Percentiles rank a stretch among this genome's conserved stretches.
These are phyloP conservation scores for Micromys minutus DNA, from an alignment of 2,113 vertebrate species.

Conservation along the genomic window DNA sequence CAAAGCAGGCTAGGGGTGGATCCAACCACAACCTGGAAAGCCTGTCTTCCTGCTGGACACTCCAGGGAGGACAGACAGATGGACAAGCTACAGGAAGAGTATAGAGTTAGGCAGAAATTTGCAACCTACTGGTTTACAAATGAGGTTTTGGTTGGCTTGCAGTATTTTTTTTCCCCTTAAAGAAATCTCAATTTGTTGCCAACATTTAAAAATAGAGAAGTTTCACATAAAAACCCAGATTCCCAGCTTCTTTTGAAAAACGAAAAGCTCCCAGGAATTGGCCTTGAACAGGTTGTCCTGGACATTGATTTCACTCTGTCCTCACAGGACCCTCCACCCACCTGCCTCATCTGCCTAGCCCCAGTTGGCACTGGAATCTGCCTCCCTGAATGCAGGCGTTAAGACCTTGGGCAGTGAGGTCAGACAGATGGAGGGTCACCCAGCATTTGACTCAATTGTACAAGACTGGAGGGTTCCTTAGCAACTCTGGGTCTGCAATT, in stretches of 20 bases:
- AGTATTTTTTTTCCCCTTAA: not conserved
- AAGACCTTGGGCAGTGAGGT: not conserved
- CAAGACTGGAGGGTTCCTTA: not conserved
- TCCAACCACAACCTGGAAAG: not conserved
- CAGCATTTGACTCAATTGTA: not conserved
- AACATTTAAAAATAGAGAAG: constrained; percentile 77
- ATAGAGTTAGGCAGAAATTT: constrained; percentile 1
- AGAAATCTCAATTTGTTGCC: constrained; percentile 64
- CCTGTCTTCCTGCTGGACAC: not conserved
- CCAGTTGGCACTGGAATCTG: accelerated
- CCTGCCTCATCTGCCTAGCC: not conserved
- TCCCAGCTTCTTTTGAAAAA: constrained; percentile 67
- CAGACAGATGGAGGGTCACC: not conserved
- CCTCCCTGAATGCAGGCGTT: not conserved
- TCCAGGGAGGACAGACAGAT: not conserved
- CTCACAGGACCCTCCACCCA: accelerated
- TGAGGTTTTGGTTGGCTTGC: constrained; percentile 62
- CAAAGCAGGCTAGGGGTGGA: not conserved
- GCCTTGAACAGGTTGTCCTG: not conserved
- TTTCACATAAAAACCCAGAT: constrained; percentile 74
- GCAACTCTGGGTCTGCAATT: not conserved
- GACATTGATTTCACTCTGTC: not conserved
- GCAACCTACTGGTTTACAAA: constrained; percentile 32
- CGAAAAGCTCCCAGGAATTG: constrained; percentile 26
- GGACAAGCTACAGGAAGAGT: not conserved